Conservation (phyloP, 1,140 invertebrate species). For the Agrypnia vestita region DNA sequence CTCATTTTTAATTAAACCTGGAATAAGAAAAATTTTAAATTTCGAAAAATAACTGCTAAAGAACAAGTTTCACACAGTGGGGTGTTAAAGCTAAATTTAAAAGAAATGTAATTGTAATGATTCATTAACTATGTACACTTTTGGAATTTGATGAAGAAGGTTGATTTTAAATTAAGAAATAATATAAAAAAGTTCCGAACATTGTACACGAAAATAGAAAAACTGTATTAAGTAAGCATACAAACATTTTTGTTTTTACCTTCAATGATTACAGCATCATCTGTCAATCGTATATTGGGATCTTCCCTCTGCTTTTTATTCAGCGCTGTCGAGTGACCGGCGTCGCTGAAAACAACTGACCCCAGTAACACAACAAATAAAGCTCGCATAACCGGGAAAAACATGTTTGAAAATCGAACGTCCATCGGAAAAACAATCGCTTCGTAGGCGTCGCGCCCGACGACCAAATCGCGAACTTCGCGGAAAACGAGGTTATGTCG, state of each 20-base stretch:
- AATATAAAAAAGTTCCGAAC: no score
- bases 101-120: no score
- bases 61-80: no score
- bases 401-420: conserved; percentile 6
- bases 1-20: no score
- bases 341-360: conserved; percentile 1
- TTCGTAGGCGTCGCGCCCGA: conserved; percentile 19
- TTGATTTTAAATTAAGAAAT: no score
- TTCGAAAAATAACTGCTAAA: no score
- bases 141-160: no score
- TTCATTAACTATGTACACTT: no score
- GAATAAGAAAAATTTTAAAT: no score
- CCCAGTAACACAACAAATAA: conserved; percentile 6
- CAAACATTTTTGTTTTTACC: conserved; percentile 29
- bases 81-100: no score
- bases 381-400: conserved; percentile 1
- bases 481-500: conserved; percentile 28
- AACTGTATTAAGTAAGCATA: no score
- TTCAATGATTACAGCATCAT: conserved; percentile 58
- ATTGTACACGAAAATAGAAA: no score
- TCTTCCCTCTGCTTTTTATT: conserved; percentile 50
- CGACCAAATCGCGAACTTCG: neutral
- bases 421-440: neutral
- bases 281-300: conserved; percentile 50
- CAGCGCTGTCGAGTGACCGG: neutral